Conservation (phyloP, 2,888 invertebrate species). For the Harmothoe impar region DNA sequence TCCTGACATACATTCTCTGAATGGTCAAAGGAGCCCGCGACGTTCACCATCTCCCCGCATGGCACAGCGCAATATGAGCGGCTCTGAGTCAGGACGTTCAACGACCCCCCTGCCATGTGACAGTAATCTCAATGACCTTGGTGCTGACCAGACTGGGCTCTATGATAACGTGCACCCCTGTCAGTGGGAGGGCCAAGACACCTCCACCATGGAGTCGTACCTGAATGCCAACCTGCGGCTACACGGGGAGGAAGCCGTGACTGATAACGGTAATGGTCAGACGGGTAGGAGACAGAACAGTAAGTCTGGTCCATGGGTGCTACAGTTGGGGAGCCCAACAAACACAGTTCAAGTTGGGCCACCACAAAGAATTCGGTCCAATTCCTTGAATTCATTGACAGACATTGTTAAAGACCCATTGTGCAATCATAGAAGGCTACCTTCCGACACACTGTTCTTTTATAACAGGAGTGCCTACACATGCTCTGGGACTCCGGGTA, state of each 20-base stretch:
- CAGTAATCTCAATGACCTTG: slow-evolving; percentile 1
- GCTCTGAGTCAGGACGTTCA: background rate
- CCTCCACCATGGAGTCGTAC: background rate
- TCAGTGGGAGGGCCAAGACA: background rate
- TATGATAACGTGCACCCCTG: background rate
- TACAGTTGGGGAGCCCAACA: background rate
- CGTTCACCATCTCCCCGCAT: background rate
- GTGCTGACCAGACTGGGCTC: slow-evolving; percentile 36
- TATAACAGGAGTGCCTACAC: slow-evolving; percentile 62
- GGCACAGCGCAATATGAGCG: background rate
- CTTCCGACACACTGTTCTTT: slow-evolving; percentile 63
- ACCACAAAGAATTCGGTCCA: background rate
- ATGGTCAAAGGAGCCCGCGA: background rate
- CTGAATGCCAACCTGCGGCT: slow-evolving; percentile 9
- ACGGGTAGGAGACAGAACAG: background rate
- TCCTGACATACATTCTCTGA: background rate
- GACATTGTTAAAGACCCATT: background rate
- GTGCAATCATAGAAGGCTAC: background rate
- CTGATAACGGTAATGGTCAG: background rate
- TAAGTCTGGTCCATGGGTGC: slow-evolving; percentile 55
- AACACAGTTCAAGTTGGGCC: background rate
- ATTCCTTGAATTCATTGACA: slow-evolving; percentile 20
- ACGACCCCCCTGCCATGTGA: background rate
- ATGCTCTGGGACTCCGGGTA: background rate
- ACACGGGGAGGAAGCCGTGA: background rate